These are phyloP conservation scores for Sinocyclocheilus rhinocerous DNA, from an alignment of 2,113 vertebrate species.

Conservation along the genomic window DNA sequence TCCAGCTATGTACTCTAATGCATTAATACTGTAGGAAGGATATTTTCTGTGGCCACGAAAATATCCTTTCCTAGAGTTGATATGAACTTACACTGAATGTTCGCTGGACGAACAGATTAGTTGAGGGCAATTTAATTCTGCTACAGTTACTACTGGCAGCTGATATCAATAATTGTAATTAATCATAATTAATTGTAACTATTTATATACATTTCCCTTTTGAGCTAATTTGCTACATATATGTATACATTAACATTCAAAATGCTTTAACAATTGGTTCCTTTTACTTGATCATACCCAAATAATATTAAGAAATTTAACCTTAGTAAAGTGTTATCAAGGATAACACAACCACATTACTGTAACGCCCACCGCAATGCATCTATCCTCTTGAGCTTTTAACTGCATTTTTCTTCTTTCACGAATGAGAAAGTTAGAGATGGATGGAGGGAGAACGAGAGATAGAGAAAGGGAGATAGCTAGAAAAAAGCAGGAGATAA, in stretches of 20 bases:
- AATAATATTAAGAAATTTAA: not conserved
- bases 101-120: too few relatives aligned
- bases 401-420: not conserved
- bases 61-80: too few relatives aligned
- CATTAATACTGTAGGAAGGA: too few relatives aligned
- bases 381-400: conserved; percentile 34
- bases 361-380: conserved; percentile 25
- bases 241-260: not conserved
- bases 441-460: conserved; percentile 1
- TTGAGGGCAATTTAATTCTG: too few relatives aligned
- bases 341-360: not conserved
- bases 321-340: not conserved
- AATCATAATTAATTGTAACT: too few relatives aligned
- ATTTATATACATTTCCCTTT: too few relatives aligned
- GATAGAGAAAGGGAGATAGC: conserved; percentile 53
- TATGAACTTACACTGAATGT: too few relatives aligned
- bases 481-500: conserved; percentile 34
- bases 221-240: too few relatives aligned
- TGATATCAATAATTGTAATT: too few relatives aligned
- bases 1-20: too few relatives aligned
- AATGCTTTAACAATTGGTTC: not conserved
- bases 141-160: too few relatives aligned
- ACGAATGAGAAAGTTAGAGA: not conserved
- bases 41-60: too few relatives aligned
- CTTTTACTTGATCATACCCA: not conserved